phyloP scores from a whole-genome alignment of 2,113 vertebrate species.

The Tachycineta bicolor region DNA sequence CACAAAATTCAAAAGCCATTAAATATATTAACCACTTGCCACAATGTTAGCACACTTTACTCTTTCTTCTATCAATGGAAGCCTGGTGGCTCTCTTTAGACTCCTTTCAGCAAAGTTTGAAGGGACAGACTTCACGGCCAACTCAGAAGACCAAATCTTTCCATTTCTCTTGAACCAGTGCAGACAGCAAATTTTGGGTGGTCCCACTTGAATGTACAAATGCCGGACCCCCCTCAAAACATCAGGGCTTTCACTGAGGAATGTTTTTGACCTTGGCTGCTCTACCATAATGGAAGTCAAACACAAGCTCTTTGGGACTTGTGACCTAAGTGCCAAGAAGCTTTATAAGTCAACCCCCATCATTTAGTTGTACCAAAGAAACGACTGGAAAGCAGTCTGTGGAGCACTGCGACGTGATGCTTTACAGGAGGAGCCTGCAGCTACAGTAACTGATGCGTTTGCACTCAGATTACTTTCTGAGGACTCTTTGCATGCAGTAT shows the following conservation, averaged over 20 bases:
- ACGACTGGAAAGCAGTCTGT: not conserved
- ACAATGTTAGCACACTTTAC: not conserved
- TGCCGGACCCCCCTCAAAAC: not conserved
- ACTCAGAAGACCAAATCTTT: not conserved
- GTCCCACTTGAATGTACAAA: not conserved
- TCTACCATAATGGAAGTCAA: not conserved
- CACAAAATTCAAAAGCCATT: not conserved
- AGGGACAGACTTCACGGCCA: not conserved
- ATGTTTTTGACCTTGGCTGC: not conserved
- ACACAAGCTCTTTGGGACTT: not conserved
- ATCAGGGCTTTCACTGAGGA: not conserved
- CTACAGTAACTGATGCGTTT: not conserved
- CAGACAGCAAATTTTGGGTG: not conserved
- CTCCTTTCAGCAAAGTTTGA: not conserved
- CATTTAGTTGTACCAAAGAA: slow-evolving; percentile 33
- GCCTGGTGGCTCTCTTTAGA: not conserved
- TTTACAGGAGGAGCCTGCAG: not conserved
- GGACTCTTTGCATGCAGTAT: not conserved
- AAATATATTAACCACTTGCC: not conserved
- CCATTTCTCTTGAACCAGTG: not conserved
- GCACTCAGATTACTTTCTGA: not conserved
- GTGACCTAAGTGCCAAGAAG: not conserved
- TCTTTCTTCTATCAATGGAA: not conserved
- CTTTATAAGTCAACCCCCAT: not conserved
- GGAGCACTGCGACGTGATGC: not conserved